Conservation (phyloP, 2,797 vertebrate genomes). For the Leucoraja ocellata region DNA sequence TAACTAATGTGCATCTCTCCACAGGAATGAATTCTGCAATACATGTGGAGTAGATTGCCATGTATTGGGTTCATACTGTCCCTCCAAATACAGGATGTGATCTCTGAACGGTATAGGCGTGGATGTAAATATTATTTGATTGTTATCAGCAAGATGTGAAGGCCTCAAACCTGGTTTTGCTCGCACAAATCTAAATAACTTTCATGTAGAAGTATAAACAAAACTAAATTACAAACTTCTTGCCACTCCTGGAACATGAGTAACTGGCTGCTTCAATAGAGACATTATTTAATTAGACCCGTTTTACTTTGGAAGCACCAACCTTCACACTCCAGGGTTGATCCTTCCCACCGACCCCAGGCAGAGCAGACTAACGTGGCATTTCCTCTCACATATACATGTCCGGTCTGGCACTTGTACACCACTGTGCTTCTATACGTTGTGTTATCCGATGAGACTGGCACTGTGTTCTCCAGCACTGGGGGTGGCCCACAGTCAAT, state of each 20-base stretch:
- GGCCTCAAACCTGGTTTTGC: neutral
- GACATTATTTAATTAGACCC: neutral
- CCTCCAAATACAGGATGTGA: neutral
- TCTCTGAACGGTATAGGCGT: neutral
- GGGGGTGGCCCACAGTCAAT: conserved; percentile 57
- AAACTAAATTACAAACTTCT: neutral
- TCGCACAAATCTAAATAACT: neutral
- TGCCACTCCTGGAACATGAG: neutral
- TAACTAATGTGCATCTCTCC: neutral
- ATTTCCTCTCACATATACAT: neutral
- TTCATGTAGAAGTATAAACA: neutral
- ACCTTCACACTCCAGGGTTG: neutral
- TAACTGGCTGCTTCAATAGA: neutral
- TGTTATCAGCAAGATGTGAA: neutral
- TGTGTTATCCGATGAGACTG: neutral
- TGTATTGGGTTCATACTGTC: neutral
- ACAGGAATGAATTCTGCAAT: neutral
- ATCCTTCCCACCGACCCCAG: neutral
- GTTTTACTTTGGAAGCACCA: neutral
- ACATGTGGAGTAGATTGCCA: neutral
- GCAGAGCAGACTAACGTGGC: neutral
- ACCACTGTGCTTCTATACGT: neutral
- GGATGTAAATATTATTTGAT: neutral
- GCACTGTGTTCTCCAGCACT: neutral
- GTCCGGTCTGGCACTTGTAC: neutral